Conservation (phyloP, 2,888 invertebrate species). For the Aphidoletes aphidimyza region DNA sequence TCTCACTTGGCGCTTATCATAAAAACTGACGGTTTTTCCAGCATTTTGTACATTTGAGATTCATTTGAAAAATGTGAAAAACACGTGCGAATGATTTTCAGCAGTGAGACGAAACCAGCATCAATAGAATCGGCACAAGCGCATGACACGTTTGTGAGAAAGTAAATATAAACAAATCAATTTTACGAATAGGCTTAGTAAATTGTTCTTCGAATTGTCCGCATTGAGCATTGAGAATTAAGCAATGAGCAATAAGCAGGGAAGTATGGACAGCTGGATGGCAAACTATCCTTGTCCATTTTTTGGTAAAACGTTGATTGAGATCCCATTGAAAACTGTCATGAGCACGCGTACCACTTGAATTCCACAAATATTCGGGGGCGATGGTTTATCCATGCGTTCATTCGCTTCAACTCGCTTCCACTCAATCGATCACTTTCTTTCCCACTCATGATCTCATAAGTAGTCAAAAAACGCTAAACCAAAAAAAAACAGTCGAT, state of each 20-base stretch:
- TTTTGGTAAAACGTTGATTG: background rate
- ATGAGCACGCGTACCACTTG: background rate
- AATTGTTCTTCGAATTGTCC: background rate
- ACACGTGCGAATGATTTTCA: constrained; percentile 37
- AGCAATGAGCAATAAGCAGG: too few species aligned
- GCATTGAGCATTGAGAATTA: too few species aligned
- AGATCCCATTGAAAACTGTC: constrained; percentile 19
- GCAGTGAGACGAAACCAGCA: background rate
- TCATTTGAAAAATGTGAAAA: background rate
- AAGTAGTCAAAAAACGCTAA: background rate
- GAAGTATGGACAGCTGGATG: too few species aligned
- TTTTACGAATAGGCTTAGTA: background rate
- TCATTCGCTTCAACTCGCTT: too few species aligned
- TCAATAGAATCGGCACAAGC: constrained; percentile 12
- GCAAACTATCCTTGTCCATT: background rate
- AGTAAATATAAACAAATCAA: background rate
- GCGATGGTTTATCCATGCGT: too few species aligned
- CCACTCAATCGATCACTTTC: too few species aligned
- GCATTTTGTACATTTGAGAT: background rate
- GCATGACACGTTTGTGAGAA: background rate
- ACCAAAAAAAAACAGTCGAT: background rate
- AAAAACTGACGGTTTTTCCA: constrained; percentile 39
- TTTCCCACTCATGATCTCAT: too few species aligned
- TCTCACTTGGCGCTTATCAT: constrained; percentile 34
- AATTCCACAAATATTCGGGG: background rate